Conservation (phyloP, 2,113 vertebrate species). For the Stegastes partitus region DNA sequence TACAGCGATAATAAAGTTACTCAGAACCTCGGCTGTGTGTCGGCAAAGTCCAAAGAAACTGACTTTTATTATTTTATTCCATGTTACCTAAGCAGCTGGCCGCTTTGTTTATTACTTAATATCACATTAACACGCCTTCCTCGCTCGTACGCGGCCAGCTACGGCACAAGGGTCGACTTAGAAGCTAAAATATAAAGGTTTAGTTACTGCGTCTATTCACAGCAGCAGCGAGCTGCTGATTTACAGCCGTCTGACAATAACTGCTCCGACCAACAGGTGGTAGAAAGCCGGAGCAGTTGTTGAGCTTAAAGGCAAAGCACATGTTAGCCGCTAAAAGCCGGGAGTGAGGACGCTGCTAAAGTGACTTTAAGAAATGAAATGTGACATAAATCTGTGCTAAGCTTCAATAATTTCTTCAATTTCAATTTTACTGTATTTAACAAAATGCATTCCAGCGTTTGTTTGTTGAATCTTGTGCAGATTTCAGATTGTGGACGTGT, state of each 20-base stretch:
- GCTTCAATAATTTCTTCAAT: too few species aligned
- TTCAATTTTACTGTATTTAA: too few species aligned
- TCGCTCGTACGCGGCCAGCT: too few species aligned
- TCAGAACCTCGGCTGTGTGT: too few species aligned
- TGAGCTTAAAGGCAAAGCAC: not conserved
- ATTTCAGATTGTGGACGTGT: too few species aligned
- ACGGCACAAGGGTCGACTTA: too few species aligned
- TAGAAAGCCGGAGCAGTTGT: not conserved
- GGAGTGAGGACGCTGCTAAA: accelerated
- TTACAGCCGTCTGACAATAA: not conserved
- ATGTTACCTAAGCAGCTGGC: too few species aligned
- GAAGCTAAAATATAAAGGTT: not conserved
- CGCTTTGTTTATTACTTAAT: too few species aligned
- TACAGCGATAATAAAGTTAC: not conserved
- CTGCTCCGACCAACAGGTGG: not conserved
- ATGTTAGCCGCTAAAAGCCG: not conserved
- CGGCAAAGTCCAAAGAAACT: too few species aligned
- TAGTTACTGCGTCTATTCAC: not conserved
- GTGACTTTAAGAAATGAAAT: not conserved
- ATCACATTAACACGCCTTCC: too few species aligned
- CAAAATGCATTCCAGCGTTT: too few species aligned
- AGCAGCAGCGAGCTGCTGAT: not conserved
- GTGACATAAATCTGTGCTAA: not conserved
- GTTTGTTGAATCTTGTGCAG: not conserved
- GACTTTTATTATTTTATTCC: too few species aligned